Evolutionary conservation across 2,797 vertebrate species (phyloP), one percentile per base, ranked within the genome.

Genomic region (Brachyalestes nurse): DNA sequence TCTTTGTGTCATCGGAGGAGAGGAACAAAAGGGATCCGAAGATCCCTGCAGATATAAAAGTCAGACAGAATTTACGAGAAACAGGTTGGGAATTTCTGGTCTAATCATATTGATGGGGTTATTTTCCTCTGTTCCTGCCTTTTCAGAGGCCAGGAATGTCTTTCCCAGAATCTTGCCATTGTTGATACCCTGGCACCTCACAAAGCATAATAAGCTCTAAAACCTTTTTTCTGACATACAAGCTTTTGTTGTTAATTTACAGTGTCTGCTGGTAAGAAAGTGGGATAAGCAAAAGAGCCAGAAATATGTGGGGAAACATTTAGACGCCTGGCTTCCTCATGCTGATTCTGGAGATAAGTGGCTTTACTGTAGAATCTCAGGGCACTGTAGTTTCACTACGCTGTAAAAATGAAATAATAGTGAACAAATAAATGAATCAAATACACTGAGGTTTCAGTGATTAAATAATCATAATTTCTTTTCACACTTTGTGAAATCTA

Each of bases 21-120:
- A 78, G 69, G 80, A 83, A 88, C 85, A 86, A 81, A 80, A 61
- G 55, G 47, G 55, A 72, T 58, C 12, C 5, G 28, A 7, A 13
- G 25, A 71, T 23, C 34, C 60, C 34, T 34, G 61, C 42, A 21
- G 65, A 82, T 38, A 62, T 23, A 49, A 49, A 79, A 70, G 75
- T 60, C 45, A 57, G 45, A 3, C 40, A 57, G 69, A 58, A 82
- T 86, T 83, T 90, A 89, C 86, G 87, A 71, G 70, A 79, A 82
- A 69, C 83, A 81, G 78, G 64, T 47, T 72, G 74, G 77, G 62
- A 47, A 6, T 72, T 79, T 80, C n/a, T 34, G 57, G 16, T 28
- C 17, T 51, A 49, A 81, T 78, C 38, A 75, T 49, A 78, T 23
- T 23, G 71, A n/a, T 60, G 42, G 25, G 12, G 23, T 77, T 38